Evolutionary conservation across 2,113 vertebrate genomes (phyloP), one percentile per base, ranked within the genome.

Genomic region (Paradisaea rubra): DNA sequence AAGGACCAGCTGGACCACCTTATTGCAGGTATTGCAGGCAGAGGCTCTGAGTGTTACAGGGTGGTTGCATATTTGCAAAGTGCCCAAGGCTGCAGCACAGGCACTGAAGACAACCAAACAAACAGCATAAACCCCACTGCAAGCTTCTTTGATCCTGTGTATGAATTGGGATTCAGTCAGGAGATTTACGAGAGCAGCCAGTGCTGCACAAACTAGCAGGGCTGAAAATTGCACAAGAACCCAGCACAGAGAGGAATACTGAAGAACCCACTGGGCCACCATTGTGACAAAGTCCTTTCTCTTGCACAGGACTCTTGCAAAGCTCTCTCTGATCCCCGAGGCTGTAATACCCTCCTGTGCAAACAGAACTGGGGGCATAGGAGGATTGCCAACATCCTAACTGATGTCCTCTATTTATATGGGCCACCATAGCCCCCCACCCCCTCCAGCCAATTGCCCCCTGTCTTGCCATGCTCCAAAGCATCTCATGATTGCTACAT

Each of bases 91-190:
- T 95, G 71, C 81, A 57, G 66, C 0, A 0, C 81, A 84, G 47
- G 73, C 60, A 41, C 79, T 53, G 79, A n/a, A 80, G 57, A 12
- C 47, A 74, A 39, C 27, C 85, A 89, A 88, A 74, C 65, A 92
- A 86, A 69, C 28, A 54, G 37, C 54, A 64, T 21, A 89, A 96
- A 94, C 5, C 50, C 74, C 59, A 45, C 24, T 77, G 70, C 56
- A 82, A 73, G n/a, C 31, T 88, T 74, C 68, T 94, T 86, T 90
- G 88, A 94, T 94, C 88, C 65, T 30, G 37, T 50, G 71, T 73
- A 19, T 70, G 79, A 84, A 24, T 15, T 88, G 52, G 74, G 79
- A 94, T 91, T 93, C 88, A 65, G 7, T 35, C 45, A 53, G 54
- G 53, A 95, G 70, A 82, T 79, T 88, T 87, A 60, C 27, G 50